A percentile compares a stretch with the other conserved stretches of the same genome.
Evolutionary conservation across 2,888 invertebrate genomes (phyloP).

Genomic region (Odiellus spinosus): DNA sequence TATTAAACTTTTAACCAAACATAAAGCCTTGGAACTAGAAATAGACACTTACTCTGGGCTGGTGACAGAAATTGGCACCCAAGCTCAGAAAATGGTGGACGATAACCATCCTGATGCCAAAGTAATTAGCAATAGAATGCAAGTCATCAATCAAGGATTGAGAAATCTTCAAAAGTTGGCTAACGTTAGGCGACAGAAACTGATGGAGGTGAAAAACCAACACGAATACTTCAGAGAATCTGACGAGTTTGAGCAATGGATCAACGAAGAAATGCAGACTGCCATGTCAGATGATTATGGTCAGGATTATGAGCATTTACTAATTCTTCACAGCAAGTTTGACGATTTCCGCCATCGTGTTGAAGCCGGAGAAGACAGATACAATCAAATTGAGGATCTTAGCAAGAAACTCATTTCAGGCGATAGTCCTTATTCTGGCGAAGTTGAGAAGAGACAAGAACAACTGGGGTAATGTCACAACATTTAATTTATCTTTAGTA

Average conservation of each 20-base stretch:
- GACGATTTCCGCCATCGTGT: constrained; percentile 82
- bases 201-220: constrained; percentile 78
- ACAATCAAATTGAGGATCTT: constrained; percentile 73
- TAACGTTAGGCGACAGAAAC: constrained; percentile 56
- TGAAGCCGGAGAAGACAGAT: constrained; percentile 74
- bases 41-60: constrained; percentile 80
- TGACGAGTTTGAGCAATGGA: constrained; percentile 78
- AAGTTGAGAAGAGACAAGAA: constrained; percentile 70
- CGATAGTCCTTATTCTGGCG: constrained; percentile 66
- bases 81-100: constrained; percentile 61
- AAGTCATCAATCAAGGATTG: constrained; percentile 54
- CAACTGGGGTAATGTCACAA: constrained; percentile 50
- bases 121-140: constrained; percentile 45
- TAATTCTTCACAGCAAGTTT: constrained; percentile 72
- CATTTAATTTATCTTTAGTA: neutral
- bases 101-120: constrained; percentile 68
- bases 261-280: constrained; percentile 70
- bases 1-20: constrained; percentile 80
- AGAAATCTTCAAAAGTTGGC: constrained; percentile 64
- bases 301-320: constrained; percentile 76
- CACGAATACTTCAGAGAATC: constrained; percentile 84
- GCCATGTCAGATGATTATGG: constrained; percentile 87
- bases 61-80: constrained; percentile 79
- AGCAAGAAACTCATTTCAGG: constrained; percentile 73
- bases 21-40: constrained; percentile 81